Evolutionary conservation across 2,888 invertebrate genomes (phyloP).

Genomic region (Lysandra coridon): DNA sequence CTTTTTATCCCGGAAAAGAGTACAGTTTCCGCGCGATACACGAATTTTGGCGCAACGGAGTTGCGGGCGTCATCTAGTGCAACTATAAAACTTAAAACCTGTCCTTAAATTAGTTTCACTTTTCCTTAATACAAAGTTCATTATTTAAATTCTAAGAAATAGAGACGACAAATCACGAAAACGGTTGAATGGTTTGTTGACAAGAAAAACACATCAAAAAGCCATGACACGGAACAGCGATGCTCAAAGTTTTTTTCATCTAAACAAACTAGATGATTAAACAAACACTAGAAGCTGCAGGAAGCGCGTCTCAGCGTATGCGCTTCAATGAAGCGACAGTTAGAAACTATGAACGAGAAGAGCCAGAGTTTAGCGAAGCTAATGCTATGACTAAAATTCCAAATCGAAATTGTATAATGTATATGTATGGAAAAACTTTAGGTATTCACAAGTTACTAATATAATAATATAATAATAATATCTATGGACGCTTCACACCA

Average conservation of each 20-base stretch:
- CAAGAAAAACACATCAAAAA: slow-evolving; percentile 48
- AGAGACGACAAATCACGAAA: slow-evolving; percentile 19
- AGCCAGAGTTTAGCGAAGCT: slow-evolving; percentile 5
- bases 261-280: slow-evolving; percentile 63
- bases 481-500: too few relatives aligned
- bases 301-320: slow-evolving; percentile 55
- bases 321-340: slow-evolving; percentile 36
- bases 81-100: too few relatives aligned
- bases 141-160: slow-evolving; percentile 32
- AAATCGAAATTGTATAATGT: background rate
- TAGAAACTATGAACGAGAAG: slow-evolving; percentile 21
- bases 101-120: too few relatives aligned
- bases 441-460: background rate
- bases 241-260: slow-evolving; percentile 48
- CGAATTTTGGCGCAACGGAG: too few relatives aligned
- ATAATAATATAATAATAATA: too few relatives aligned
- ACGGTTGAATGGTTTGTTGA: slow-evolving; percentile 40
- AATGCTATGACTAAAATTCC: background rate
- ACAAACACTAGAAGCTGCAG: slow-evolving; percentile 58
- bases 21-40: too few relatives aligned
- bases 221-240: slow-evolving; percentile 45
- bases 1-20: too few relatives aligned
- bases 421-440: background rate
- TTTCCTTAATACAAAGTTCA: background rate
- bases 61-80: too few relatives aligned